These are phyloP conservation scores for Gymnodraco acuticeps DNA, from an alignment of 2,797 vertebrate genomes.

Conservation along the genomic window DNA sequence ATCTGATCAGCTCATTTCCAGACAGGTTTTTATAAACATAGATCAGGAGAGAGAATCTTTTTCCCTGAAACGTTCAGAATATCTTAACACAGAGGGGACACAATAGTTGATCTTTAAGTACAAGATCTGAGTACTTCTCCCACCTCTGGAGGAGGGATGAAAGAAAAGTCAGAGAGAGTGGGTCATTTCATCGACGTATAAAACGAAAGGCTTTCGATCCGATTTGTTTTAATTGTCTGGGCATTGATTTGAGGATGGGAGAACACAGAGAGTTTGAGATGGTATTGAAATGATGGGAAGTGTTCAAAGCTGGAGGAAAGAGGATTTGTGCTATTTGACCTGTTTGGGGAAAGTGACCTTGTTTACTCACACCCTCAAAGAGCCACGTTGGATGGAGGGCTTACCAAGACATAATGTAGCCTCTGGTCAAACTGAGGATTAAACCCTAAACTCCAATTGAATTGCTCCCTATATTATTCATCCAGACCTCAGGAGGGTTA, in stretches of 20 bases:
- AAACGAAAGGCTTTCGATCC: conserved; percentile 30
- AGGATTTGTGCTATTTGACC: conserved; percentile 60
- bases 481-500: conserved; percentile 21
- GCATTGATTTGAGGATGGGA: conserved; percentile 49
- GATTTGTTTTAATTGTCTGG: conserved; percentile 47
- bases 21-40: no score
- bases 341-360: conserved; percentile 54
- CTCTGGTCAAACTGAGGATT: conserved; percentile 27
- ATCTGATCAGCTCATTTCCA: no score
- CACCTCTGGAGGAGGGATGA: conserved; percentile 6
- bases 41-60: no score
- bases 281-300: conserved; percentile 62
- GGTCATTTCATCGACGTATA: conserved; percentile 29
- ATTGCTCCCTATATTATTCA: conserved; percentile 36
- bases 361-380: conserved; percentile 42
- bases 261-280: conserved; percentile 44
- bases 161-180: conserved; percentile 7
- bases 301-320: conserved; percentile 46
- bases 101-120: no score
- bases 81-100: no score
- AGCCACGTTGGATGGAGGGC: conserved; percentile 8
- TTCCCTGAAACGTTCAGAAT: no score
- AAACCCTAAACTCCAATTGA: conserved; percentile 24
- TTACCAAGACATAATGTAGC: conserved; percentile 12
- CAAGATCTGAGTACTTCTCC: no score